Percentiles rank a stretch among this genome's conserved stretches.
phyloP scores from a whole-genome alignment of 2,888 invertebrate species.

The Meghimatium bilineatum region DNA sequence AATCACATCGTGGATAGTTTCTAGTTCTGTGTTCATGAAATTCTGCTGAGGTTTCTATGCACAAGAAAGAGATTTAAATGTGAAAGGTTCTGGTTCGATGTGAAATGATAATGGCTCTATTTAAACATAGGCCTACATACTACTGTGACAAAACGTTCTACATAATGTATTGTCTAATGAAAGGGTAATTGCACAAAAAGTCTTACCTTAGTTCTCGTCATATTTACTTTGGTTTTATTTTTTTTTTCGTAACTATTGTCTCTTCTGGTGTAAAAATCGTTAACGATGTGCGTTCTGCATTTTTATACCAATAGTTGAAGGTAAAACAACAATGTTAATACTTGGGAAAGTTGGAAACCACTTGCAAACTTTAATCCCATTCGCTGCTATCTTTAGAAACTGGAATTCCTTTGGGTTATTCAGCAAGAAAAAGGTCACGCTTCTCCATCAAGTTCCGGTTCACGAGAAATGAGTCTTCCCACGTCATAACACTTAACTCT shows the following conservation, averaged over 20 bases:
- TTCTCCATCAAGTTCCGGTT: not conserved
- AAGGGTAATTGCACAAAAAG: no score
- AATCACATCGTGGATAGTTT: no score
- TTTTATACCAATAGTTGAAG: not conserved
- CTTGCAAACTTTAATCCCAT: not conserved
- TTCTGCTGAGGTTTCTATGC: no score
- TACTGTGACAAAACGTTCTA: no score
- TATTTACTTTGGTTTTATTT: not conserved
- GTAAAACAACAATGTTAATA: not conserved
- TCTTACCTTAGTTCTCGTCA: constrained; percentile 25
- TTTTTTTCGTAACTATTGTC: not conserved
- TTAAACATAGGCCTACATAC: no score
- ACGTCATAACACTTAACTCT: not conserved
- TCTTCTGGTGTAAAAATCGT: not conserved
- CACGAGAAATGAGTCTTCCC: not conserved
- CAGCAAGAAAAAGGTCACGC: no score
- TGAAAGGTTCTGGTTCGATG: no score
- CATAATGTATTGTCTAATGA: no score
- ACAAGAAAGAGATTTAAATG: no score
- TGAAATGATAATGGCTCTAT: no score
- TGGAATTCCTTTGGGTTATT: not conserved
- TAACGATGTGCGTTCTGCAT: not conserved
- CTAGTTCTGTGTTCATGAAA: no score
- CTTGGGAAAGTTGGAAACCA: not conserved
- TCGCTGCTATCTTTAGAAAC: constrained; percentile 6